Percentiles rank a stretch among this genome's conserved stretches.
Conservation (phyloP, 2,113 vertebrate species). For the Sebastes schlegelii region DNA sequence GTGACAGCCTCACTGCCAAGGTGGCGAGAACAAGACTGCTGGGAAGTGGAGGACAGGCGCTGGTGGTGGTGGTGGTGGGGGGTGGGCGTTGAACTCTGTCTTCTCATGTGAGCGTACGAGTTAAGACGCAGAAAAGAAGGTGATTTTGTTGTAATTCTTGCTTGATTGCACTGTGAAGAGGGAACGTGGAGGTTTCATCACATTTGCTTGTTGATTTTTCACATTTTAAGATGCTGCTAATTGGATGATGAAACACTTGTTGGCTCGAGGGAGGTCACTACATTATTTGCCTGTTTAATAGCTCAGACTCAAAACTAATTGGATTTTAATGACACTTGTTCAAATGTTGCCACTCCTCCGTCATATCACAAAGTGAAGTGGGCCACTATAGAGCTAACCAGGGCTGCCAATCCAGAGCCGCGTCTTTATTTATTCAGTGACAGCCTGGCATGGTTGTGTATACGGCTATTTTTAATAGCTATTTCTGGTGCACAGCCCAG, state of each 20-base stretch:
- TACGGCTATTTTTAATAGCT: conserved; percentile 55
- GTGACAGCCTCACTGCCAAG: conserved; percentile 72
- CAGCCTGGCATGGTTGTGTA: conserved; percentile 39
- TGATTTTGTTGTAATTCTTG: conserved; percentile 32
- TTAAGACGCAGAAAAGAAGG: conserved; percentile 13
- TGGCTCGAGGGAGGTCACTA: not conserved
- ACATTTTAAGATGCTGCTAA: conserved; percentile 28
- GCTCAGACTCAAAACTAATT: conserved; percentile 26
- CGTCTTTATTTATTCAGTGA: conserved; percentile 51
- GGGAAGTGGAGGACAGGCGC: conserved; percentile 25
- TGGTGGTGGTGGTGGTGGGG: too few relatives aligned
- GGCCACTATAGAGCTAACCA: conserved; percentile 26
- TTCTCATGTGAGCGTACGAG: conserved; percentile 27
- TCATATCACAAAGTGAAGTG: conserved; percentile 31
- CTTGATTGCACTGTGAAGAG: conserved; percentile 7
- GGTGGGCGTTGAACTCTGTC: conserved; percentile 21
- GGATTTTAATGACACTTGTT: conserved; percentile 31
- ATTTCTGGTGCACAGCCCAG: conserved; percentile 49
- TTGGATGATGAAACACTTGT: conserved; percentile 37
- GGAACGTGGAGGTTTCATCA: not conserved
- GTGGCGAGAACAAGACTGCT: conserved; percentile 57
- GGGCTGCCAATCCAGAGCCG: conserved; percentile 33
- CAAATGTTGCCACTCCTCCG: conserved; percentile 8
- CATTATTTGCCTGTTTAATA: conserved; percentile 44
- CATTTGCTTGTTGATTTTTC: conserved; percentile 20